Conservation (phyloP, 1,140 invertebrate genomes). For the Drosophila mauritiana region DNA sequence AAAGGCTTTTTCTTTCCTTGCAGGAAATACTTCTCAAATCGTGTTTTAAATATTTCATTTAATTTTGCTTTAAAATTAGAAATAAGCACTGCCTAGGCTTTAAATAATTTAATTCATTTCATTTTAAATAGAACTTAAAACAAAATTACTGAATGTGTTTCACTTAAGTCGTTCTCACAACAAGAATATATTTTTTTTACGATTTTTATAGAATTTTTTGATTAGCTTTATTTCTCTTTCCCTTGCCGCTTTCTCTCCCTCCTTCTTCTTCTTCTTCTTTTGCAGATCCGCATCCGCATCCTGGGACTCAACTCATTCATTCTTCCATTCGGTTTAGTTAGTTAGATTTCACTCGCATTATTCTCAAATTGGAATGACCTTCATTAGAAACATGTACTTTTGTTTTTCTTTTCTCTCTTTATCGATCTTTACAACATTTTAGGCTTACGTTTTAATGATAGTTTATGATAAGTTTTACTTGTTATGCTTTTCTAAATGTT, state of each 20-base stretch:
- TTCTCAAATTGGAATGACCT: slow-evolving; percentile 83
- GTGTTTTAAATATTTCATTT: slow-evolving; percentile 40
- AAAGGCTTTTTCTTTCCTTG: slow-evolving; percentile 82
- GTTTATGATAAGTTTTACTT: slow-evolving; percentile 46
- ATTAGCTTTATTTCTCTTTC: slow-evolving; percentile 9
- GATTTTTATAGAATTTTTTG: slow-evolving; percentile 31
- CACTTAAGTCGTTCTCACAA: slow-evolving; percentile 29
- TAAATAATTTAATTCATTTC: slow-evolving; percentile 68
- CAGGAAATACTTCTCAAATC: slow-evolving; percentile 80
- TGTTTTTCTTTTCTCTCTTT: slow-evolving; percentile 49
- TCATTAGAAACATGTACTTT: slow-evolving; percentile 83
- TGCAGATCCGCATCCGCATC: slow-evolving; percentile 1
- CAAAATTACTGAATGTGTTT: slow-evolving; percentile 81
- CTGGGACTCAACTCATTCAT: slow-evolving; percentile 60
- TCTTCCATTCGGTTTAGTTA: slow-evolving; percentile 48
- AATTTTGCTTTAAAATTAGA: slow-evolving; percentile 46
- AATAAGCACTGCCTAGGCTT: slow-evolving; percentile 28
- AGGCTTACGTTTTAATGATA: slow-evolving; percentile 52
- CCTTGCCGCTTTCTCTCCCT: slow-evolving; percentile 13
- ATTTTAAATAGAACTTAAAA: slow-evolving; percentile 83
- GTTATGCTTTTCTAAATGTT: slow-evolving; percentile 54
- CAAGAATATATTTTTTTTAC: slow-evolving; percentile 29
- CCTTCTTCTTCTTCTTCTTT: neutral
- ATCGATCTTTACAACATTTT: slow-evolving; percentile 67
- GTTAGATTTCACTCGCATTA: slow-evolving; percentile 78